Base-by-base conservation (phyloP, 1,140 invertebrate genomes). In the Drosophila grimshawi region DNA sequence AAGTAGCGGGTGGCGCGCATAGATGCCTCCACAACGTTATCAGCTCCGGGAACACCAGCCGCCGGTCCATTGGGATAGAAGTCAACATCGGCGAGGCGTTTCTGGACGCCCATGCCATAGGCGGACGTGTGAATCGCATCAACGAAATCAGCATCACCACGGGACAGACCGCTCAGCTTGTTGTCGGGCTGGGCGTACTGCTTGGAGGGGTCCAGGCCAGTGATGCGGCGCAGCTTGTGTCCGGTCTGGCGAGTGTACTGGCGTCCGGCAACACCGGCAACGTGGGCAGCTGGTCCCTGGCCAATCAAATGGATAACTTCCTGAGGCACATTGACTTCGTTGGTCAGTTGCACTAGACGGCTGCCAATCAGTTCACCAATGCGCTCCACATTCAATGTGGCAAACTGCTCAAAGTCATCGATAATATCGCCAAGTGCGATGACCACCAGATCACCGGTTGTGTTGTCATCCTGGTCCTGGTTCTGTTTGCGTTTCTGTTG, bases 81-180 rank as follows among this genome's bases (percentile, higher is more conserved):
- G 91, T 97, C 97, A 3, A 94, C 94, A 76, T 96, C 94, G 29
- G 96, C 96, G 76, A 95, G 92, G 29, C 94, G 94, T 56, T 94
- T 94, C 49, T 93, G 91, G 56, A 96, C 94, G 2, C 96, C 96
- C 83, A 96, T 95, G 41, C 95, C 94, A 1, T 95, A 95, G n/a
- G 94, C 95, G 73, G 96, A 96, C 0, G 96, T 96, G 80, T 97
- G 96, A 71, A 97, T 95, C 2, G 95, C 94, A 79, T 97, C 96
- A 0, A 95, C 94, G 53, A 95, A 95, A 29, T 92, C 91, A 2
- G 94, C 95, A 88, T 95, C 95, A 46, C 72, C 89, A 5, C 85
- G 80, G 55, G 93, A 92, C 5, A 95, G 67, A 8, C 95, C 93
- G 43, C 94, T 93, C 30, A 94, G 91, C 0, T 90, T 62, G n/a